Base-by-base conservation (phyloP, 2,888 invertebrate species). In the Stenodema calcarata region DNA sequence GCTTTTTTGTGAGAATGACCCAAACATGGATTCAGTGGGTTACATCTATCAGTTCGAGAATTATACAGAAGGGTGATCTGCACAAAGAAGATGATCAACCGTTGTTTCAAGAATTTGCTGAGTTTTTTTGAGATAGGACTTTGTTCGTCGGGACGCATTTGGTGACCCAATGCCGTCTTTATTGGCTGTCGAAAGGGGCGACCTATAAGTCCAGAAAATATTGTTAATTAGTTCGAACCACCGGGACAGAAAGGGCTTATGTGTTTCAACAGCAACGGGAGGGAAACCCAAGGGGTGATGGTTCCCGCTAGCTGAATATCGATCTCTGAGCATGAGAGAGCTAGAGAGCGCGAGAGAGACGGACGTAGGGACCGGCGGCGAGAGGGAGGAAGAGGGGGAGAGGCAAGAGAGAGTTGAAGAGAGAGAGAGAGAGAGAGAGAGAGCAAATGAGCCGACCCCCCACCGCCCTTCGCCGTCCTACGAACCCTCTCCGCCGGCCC, bases 281-380 rank as follows among this genome's bases (percentile, higher is more conserved):
- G 86, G 86, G 69, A 86, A 86, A n/a, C n/a, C 69, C 86, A 78
- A 47, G 76, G 84, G 84, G 86, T 78, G 86, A 78, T 78, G 78
- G 78, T 78, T 86, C 86, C 86, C 41, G 78, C 86, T 86, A 86
- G 79, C 86, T 86, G 86, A 86, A 86, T 86, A 86, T 86, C 86
- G 86, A 86, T 86, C 86, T 79, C 79, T 16, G 76, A n/a, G 86
- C 73, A 86, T 85, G 87, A 86, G 75, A 86, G 88, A 80, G 50
- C 44, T 28, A 86, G 78, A 87, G 87, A 87, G 87, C 50, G 78
- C 85, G 54, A 50, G 78, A 84, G 75, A 44, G 28, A 70, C 18
- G 7, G 83, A 87, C 73, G 44, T 27, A 75, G 76, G 23, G n/a
- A 44, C 54, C n/a, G 18, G 35, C 76, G 78, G 35, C 35, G 35